Conservation (phyloP, 2,113 vertebrate genomes). For the Campylomormyrus numenius region DNA sequence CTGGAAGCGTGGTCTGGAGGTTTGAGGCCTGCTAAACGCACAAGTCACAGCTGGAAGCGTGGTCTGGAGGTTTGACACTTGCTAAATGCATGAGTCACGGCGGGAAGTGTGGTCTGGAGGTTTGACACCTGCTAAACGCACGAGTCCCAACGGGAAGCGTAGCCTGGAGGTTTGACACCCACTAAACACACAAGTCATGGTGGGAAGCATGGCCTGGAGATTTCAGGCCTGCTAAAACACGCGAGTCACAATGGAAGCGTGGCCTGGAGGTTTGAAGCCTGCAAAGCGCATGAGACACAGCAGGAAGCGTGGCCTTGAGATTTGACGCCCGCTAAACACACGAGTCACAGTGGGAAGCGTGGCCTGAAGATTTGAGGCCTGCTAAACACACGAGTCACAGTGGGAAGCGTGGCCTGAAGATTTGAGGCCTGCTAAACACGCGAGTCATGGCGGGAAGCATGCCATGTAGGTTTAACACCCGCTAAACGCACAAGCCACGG, state of each 20-base stretch:
- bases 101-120: neutral
- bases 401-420: neutral
- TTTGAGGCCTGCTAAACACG: neutral
- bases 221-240: fast-evolving
- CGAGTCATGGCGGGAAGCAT: neutral
- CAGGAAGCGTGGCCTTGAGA: no score
- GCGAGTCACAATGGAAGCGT: neutral
- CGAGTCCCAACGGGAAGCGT: neutral
- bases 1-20: neutral
- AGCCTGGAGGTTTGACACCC: no score
- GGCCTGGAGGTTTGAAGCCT: neutral
- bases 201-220: neutral
- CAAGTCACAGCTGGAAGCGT: neutral
- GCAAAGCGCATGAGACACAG: neutral
- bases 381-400: no score
- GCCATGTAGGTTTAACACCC: neutral
- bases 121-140: neutral
- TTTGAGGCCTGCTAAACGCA: neutral
- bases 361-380: fast-evolving
- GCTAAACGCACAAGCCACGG: neutral
- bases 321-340: no score
- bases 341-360: no score
- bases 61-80: neutral
- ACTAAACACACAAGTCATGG: no score
- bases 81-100: no score